Evolutionary conservation across 2,888 invertebrate species (phyloP).

Genomic region (Heteromurus nitidus): DNA sequence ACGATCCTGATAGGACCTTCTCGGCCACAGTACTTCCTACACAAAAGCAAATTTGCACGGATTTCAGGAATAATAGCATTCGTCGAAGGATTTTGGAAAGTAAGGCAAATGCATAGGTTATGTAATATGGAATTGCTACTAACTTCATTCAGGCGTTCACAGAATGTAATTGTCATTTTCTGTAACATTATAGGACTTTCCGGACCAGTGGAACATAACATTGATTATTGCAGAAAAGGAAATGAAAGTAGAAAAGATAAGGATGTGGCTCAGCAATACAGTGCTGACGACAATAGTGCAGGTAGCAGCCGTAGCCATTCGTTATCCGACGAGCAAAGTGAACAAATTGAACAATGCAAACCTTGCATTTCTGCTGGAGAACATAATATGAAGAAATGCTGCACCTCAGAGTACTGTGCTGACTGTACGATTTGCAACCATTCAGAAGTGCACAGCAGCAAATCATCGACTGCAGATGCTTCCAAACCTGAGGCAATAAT

Average conservation of each 20-base stretch:
- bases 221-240: not conserved
- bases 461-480: not conserved
- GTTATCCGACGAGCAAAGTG: not conserved
- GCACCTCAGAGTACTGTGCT: slow-evolving; percentile 33
- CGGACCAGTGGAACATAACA: not conserved
- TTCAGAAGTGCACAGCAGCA: not conserved
- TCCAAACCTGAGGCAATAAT: not conserved
- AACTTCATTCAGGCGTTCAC: not conserved
- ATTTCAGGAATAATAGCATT: not conserved
- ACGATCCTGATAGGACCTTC: not conserved
- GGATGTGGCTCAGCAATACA: slow-evolving; percentile 9
- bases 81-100: slow-evolving; percentile 20
- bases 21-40: not conserved
- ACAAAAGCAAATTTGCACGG: not conserved
- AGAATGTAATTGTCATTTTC: not conserved
- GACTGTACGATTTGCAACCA: slow-evolving; percentile 43
- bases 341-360: too few species aligned
- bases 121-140: too few species aligned
- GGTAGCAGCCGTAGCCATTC: too few species aligned
- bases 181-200: not conserved
- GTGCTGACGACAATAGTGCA: too few species aligned
- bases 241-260: not conserved
- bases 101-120: too few species aligned
- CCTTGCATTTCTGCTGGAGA: not conserved
- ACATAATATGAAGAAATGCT: not conserved